Evolutionary conservation across 1,140 invertebrate genomes (phyloP), one percentile per base, ranked within the genome.

Genomic region (Drosophila pruinosa): DNA sequence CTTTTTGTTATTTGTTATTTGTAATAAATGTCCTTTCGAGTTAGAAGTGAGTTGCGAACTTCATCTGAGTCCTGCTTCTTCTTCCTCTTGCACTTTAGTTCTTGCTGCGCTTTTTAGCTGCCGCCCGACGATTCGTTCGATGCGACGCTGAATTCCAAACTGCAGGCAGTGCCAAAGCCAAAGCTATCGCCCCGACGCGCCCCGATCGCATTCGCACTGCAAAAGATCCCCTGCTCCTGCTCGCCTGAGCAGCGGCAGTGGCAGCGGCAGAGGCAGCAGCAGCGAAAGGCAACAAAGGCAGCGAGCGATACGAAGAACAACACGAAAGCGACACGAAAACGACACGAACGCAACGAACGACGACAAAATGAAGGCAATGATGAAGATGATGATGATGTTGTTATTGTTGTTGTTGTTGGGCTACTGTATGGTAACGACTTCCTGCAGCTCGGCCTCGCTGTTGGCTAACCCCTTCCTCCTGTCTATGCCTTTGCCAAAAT

Each of bases 101-200:
- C n/a, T n/a, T n/a, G n/a, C n/a, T n/a, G n/a, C n/a, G n/a, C n/a
- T 70, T 14, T 53, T 61, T 14, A 24, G 48, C 39, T 69, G 61
- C 47, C 43, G 62, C 65, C 64, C 67, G 67, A 68, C 77, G 70
- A 10, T 86, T 78, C 78, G 75, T 43, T 75, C 83, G 61, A 48
- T 82, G 83, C 82, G 82, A 88, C 78, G 82, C 78, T 76, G 68
- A 88, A 78, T 68, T 59, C 67, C 57, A 78, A 88, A 88, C 82
- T 88, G 82, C 82, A 86, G 50, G 45, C 53, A 47, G 54, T 41
- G 19, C n/a, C 38, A 34, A 15, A 48, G 12, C 36, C 38, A 43
- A 43, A 31, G 50, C 58, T 17, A n/a, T n/a, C n/a, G n/a, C n/a
- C n/a, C n/a, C n/a, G n/a, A n/a, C n/a, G n/a, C n/a, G n/a, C n/a